Evolutionary conservation across 2,888 invertebrate species (phyloP), one percentile per base, ranked within the genome.

Genomic region (Crematogaster levior): DNA sequence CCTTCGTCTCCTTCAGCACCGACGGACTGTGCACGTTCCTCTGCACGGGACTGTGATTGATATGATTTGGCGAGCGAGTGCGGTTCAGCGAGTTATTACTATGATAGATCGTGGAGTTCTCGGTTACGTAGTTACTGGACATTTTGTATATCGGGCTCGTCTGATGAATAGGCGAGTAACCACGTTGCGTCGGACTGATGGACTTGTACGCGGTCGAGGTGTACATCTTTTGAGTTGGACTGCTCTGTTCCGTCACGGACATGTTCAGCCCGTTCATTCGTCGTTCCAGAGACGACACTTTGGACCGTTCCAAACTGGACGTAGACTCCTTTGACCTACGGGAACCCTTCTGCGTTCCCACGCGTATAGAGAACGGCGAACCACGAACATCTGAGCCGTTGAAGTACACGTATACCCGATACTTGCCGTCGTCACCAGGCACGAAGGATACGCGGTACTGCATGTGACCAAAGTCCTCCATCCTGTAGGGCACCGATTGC

Each of bases 341-440:
- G 3, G 93, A 93, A 37, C 97, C 96, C 84, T 96, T 96, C 84
- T 96, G 96, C 0, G 97, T 97, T 27, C 98, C 98, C 12, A 98
- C 98, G 82, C 98, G 95, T 95, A 98, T 97, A 92, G 98, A 97
- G 92, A 97, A 98, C 37, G 98, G 98, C 15, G 98, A 98, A 6
- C 98, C 99, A 93, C 96, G 96, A n/a, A 97, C 96, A 73, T 96
- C 95, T 75, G 95, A 95, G 12, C 98, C 99, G 93, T 99, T 99
- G 95, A 99, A 99, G 93, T 98, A 98, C 43, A 99, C 97, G 94
- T 99, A 98, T 53, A 98, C 96, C 95, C 97, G 95, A 79, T 97
- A 97, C 94, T 97, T 97, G 75, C 97, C 97, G 73, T 97, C 96
- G 86, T 97, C 97, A 85, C 97, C 96, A 0, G 97, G 97, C 94